phyloP scores from a whole-genome alignment of 53 echinoderm and acorn worm genomes.

The Paracentrotus lividus region DNA sequence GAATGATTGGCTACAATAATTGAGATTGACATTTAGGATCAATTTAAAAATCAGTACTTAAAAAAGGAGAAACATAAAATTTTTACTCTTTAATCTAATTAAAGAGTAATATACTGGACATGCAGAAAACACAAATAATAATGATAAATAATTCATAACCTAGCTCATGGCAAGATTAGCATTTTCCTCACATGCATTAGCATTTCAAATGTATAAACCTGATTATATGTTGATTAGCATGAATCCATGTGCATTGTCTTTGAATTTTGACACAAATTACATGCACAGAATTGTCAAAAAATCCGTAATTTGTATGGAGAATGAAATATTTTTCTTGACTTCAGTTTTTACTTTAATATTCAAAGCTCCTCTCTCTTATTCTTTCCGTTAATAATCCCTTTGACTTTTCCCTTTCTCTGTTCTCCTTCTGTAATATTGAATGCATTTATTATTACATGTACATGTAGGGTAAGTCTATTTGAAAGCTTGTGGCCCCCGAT shows the following conservation, averaged over 20 bases:
- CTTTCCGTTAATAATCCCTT: background rate
- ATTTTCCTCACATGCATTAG: background rate
- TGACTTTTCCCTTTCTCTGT: background rate
- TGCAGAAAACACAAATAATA: too few species aligned
- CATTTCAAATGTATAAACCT: background rate
- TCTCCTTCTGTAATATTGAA: background rate
- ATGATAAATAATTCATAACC: too few species aligned
- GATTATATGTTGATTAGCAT: constrained; percentile 22
- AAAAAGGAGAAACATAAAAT: too few species aligned
- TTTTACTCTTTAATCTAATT: too few species aligned
- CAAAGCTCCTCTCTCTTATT: background rate
- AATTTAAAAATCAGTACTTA: too few species aligned
- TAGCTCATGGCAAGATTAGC: too few species aligned
- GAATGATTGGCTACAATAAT: too few species aligned
- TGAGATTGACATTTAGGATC: too few species aligned
- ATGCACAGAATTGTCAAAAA: background rate
- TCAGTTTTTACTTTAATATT: too few species aligned
- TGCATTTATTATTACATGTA: background rate
- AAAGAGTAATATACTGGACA: too few species aligned
- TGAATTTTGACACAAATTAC: background rate
- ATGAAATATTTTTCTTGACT: too few species aligned
- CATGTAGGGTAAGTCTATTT: background rate
- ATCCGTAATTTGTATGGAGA: too few species aligned
- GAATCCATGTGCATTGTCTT: background rate
- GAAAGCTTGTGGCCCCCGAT: background rate